Evolutionary conservation across 2,797 vertebrate genomes (phyloP).

Genomic region (Ibycter americanus): DNA sequence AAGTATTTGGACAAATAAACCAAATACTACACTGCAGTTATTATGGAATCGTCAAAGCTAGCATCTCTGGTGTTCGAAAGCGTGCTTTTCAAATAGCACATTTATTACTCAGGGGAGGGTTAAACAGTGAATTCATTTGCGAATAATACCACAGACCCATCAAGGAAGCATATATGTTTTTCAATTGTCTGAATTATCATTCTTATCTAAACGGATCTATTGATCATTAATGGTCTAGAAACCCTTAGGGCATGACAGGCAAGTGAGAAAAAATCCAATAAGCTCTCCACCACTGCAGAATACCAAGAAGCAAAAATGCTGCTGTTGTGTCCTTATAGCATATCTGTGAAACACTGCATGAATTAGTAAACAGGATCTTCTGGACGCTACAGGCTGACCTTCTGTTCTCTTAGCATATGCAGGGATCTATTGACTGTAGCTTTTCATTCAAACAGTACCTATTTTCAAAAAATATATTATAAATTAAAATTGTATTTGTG

Average conservation of each 20-base stretch:
- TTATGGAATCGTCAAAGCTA: background rate
- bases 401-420: background rate
- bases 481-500: background rate
- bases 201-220: conserved; percentile 55
- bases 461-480: background rate
- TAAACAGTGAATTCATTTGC: conserved; percentile 20
- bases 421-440: background rate
- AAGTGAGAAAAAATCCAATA: conserved; percentile 61
- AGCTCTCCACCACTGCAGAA: conserved; percentile 25
- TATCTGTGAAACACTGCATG: background rate
- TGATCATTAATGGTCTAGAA: conserved; percentile 70
- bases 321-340: background rate
- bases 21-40: background rate
- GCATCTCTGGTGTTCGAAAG: conserved; percentile 1
- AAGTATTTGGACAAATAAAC: background rate
- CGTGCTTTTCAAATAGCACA: background rate
- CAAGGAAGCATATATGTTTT: conserved; percentile 30
- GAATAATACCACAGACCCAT: background rate
- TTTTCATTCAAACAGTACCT: background rate
- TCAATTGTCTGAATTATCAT: conserved; percentile 58
- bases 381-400: conserved; percentile 29
- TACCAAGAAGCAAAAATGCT: conserved; percentile 28
- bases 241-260: conserved; percentile 13
- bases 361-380: conserved; percentile 36
- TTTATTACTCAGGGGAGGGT: background rate